These are phyloP conservation scores for Hippocampus comes DNA, from an alignment of 2,113 vertebrate species.

Conservation along the genomic window DNA sequence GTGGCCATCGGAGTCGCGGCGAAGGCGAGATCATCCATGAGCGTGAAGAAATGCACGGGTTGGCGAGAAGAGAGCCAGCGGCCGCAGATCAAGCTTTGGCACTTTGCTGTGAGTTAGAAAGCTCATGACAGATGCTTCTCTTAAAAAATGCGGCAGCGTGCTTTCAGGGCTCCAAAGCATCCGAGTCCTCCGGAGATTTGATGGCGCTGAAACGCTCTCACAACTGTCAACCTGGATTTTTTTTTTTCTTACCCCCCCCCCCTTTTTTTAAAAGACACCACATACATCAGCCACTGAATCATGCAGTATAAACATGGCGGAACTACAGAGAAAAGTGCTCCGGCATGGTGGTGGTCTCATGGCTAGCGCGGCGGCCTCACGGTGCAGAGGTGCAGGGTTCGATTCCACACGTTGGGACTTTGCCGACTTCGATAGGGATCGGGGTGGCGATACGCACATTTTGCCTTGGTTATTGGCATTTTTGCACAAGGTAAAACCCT, in stretches of 20 bases:
- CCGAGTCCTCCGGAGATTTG: slow-evolving; percentile 19
- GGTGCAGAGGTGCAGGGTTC: too few relatives aligned
- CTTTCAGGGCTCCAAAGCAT: slow-evolving; percentile 18
- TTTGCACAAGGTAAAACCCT: background rate
- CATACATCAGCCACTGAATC: slow-evolving; percentile 2
- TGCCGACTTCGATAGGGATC: background rate
- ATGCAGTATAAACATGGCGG: background rate
- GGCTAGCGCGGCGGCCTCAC: too few relatives aligned
- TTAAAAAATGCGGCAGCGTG: slow-evolving; percentile 51
- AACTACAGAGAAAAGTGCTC: background rate
- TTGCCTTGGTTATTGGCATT: background rate
- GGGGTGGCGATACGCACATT: background rate
- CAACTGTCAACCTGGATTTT: slow-evolving; percentile 32
- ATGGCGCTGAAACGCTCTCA: slow-evolving; percentile 29
- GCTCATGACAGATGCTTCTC: slow-evolving; percentile 55
- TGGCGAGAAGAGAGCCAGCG: background rate
- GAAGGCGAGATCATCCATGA: slow-evolving; percentile 32
- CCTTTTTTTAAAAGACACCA: background rate
- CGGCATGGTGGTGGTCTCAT: too few relatives aligned
- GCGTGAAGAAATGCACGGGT: slow-evolving; percentile 6
- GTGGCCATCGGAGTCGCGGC: slow-evolving; percentile 40
- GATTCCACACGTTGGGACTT: background rate
- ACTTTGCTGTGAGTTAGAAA: slow-evolving; percentile 49
- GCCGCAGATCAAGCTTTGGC: slow-evolving; percentile 51
- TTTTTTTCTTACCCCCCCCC: slow-evolving; percentile 13